A percentile compares a stretch with the other conserved stretches of the same genome.
These are phyloP conservation scores for Muscicapa adusta DNA, from an alignment of 2,113 vertebrate genomes.

Conservation along the genomic window DNA sequence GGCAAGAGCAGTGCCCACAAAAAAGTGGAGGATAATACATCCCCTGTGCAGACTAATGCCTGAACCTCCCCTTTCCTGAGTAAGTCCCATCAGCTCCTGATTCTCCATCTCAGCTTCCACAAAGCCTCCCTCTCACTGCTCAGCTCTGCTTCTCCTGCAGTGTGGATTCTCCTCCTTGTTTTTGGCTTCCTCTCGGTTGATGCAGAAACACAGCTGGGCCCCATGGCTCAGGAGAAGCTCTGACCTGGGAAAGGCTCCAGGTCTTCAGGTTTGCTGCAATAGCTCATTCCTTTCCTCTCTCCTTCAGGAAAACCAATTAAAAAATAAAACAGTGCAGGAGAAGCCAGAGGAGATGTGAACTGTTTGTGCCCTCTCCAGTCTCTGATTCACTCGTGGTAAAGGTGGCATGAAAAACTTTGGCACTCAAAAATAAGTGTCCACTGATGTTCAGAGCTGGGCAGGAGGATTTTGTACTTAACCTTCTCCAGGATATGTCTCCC, in stretches of 20 bases:
- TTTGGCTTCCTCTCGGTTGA: not conserved
- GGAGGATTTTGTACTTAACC: not conserved
- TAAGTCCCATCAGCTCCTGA: not conserved
- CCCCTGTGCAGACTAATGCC: not conserved
- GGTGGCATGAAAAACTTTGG: not conserved
- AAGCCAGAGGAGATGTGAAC: not conserved
- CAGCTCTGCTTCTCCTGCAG: not conserved
- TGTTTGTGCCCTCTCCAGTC: not conserved
- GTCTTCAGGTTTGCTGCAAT: not conserved
- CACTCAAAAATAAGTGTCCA: not conserved
- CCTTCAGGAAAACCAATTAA: not conserved
- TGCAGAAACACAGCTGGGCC: conserved; percentile 15
- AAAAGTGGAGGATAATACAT: not conserved
- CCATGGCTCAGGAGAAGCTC: not conserved
- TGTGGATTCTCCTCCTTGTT: not conserved
- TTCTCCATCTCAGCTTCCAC: not conserved
- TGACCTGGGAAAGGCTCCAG: conserved; percentile 43
- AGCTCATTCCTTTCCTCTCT: conserved; percentile 7
- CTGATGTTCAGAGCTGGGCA: not conserved
- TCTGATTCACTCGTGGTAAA: not conserved
- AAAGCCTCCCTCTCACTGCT: not conserved
- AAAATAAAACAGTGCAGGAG: not conserved
- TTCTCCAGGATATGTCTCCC: not conserved
- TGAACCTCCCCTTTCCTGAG: not conserved
- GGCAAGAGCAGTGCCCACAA: not conserved